Base-by-base conservation (phyloP, 2,797 vertebrate species). In the Pogoniulus pusillus region DNA sequence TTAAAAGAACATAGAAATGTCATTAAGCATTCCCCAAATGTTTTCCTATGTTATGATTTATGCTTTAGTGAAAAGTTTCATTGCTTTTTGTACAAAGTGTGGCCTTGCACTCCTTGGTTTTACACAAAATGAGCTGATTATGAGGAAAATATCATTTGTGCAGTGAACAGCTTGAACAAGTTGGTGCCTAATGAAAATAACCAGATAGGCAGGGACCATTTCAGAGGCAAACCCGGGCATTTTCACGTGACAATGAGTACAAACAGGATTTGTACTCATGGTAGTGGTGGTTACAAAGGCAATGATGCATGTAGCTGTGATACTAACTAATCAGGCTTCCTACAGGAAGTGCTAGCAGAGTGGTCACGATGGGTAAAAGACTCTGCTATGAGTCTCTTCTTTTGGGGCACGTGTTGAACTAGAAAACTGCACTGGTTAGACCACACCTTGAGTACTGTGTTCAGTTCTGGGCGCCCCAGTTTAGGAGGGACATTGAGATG, bases 1-100 rank as follows among this genome's bases (percentile, higher is more conserved):
- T 84, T 93, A 80, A 69, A 92, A 88, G 88, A 86, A 82, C 35
- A 71, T 78, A 92, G 89, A 94, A 86, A 95, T 92, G 87, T 68
- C 71, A 60, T 91, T 90, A 88, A 87, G 45, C 83, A 90, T 93
- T 95, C 77, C n/a, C 68, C 49, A 82, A 73, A 91, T 95, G 92
- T 86, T 96, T 95, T 92, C 70, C 70, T 54, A 30, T 82, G 58
- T 74, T 77, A 63, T 83, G 78, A 88, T 93, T 92, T 89, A 64
- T 73, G 54, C 35, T 72, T 75, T 39, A 91, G 74, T 91, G 91
- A 95, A 95, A 95, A 69, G 74, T 93, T 93, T 79, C 82, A 85
- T 76, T 90, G 78, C 90, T 91, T 93, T 95, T 87, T 51, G 54
- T 59, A 71, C 20, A 63, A 87, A 66, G 59, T 41, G 41, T 77